Conservation (phyloP, 2,113 vertebrate species). For the Lophura nycthemera region DNA sequence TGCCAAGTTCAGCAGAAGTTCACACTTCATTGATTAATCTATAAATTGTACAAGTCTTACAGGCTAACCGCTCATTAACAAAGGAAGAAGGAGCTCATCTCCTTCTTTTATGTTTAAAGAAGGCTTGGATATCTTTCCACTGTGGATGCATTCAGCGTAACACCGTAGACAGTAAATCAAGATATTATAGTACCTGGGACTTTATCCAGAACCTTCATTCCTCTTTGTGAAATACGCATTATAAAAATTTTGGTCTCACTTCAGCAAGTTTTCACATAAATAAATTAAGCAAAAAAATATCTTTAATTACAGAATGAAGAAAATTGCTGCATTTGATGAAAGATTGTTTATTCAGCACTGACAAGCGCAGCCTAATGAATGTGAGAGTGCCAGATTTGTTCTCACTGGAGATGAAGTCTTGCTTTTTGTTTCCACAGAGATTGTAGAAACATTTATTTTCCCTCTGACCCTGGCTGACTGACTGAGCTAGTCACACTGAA, state of each 20-base stretch:
- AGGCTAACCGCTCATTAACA: not conserved
- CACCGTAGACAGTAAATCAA: not conserved
- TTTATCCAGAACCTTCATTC: not conserved
- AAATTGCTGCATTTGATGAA: slow-evolving; percentile 67
- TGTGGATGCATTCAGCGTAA: not conserved
- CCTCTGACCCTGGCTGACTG: not conserved
- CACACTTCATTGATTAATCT: slow-evolving; percentile 4
- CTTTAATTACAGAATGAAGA: slow-evolving; percentile 67
- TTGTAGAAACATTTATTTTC: slow-evolving; percentile 22
- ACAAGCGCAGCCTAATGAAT: slow-evolving; percentile 44
- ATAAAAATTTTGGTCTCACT: slow-evolving; percentile 52
- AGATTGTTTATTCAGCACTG: slow-evolving; percentile 45
- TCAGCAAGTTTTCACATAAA: slow-evolving; percentile 67
- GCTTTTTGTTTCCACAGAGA: slow-evolving; percentile 44
- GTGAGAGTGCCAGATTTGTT: slow-evolving; percentile 9
- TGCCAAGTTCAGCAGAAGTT: slow-evolving; percentile 17
- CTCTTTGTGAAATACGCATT: not conserved
- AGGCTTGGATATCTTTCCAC: slow-evolving; percentile 24
- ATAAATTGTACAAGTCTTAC: slow-evolving; percentile 10
- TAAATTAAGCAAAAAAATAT: slow-evolving; percentile 56
- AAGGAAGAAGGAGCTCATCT: not conserved
- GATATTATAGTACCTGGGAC: not conserved
- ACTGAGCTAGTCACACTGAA: not conserved
- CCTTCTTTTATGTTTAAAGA: not conserved
- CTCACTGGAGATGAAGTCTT: not conserved